Percentiles rank a stretch among this genome's conserved stretches.
phyloP scores from a whole-genome alignment of 2,113 vertebrate genomes.

The Salvelinus alpinus region DNA sequence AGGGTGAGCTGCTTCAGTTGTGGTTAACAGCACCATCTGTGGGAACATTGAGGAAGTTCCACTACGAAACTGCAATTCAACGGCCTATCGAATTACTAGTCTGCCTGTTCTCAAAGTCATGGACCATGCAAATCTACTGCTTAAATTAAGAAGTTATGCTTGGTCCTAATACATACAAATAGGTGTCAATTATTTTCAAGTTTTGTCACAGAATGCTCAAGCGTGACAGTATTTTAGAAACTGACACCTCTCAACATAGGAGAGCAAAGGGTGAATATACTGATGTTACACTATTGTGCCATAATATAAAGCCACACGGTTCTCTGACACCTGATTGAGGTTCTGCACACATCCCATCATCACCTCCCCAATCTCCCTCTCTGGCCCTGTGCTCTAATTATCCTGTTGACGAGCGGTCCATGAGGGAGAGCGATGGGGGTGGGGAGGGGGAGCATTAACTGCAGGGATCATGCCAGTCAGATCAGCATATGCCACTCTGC shows the following conservation, averaged over 20 bases:
- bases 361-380: neutral
- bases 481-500: conserved; percentile 37
- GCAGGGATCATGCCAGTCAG: conserved; percentile 55
- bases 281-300: too few relatives aligned
- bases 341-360: neutral
- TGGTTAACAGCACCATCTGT: conserved; percentile 71
- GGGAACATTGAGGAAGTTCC: conserved; percentile 25
- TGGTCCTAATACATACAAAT: neutral
- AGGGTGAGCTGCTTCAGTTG: conserved; percentile 6
- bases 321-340: conserved; percentile 50
- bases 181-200: neutral
- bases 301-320: conserved; percentile 4
- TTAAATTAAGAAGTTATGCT: neutral
- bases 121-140: neutral
- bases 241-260: too few relatives aligned
- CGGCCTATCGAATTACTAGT: neutral
- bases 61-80: neutral
- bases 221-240: too few relatives aligned
- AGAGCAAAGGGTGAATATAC: too few relatives aligned
- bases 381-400: conserved; percentile 28
- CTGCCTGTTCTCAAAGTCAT: neutral
- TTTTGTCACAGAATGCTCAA: too few relatives aligned
- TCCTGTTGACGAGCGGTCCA: conserved; percentile 21
- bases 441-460: conserved; percentile 34
- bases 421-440: neutral